These are phyloP conservation scores for Electrona antarctica DNA, from an alignment of 2,113 vertebrate species.

Conservation along the genomic window DNA sequence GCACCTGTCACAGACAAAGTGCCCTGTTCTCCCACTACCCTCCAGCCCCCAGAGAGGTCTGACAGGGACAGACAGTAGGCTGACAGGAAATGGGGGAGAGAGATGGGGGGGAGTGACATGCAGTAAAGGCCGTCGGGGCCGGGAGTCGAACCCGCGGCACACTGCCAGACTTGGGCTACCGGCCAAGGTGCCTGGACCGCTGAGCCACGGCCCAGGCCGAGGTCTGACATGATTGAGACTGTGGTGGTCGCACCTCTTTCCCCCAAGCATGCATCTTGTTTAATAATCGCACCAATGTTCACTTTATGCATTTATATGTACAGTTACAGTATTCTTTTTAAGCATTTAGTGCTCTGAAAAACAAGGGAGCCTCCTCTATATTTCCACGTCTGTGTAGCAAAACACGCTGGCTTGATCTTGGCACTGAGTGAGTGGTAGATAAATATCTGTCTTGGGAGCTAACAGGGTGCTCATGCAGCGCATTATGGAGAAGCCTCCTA, in stretches of 20 bases:
- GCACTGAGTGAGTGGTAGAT: background rate
- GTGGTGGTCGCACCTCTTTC: background rate
- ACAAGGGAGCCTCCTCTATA: background rate
- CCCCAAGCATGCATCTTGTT: background rate
- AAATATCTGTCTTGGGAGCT: background rate
- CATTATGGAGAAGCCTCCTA: background rate
- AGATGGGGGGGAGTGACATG: no score
- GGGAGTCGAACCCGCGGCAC: no score
- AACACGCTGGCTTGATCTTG: background rate
- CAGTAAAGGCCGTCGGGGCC: no score
- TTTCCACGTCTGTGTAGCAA: background rate
- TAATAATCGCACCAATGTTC: no score
- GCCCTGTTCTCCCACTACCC: background rate
- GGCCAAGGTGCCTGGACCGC: no score
- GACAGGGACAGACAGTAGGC: conserved; percentile 20
- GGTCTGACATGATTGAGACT: conserved; percentile 21
- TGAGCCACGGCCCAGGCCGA: background rate
- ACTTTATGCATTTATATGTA: background rate
- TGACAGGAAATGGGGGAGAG: no score
- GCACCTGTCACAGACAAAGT: conserved; percentile 51
- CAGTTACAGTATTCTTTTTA: background rate
- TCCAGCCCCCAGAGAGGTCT: conserved; percentile 22
- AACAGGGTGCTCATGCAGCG: background rate
- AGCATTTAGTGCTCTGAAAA: background rate
- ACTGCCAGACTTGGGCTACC: no score